Conservation (phyloP, 2,888 invertebrate species). For the Parascotia fuliginaria region DNA sequence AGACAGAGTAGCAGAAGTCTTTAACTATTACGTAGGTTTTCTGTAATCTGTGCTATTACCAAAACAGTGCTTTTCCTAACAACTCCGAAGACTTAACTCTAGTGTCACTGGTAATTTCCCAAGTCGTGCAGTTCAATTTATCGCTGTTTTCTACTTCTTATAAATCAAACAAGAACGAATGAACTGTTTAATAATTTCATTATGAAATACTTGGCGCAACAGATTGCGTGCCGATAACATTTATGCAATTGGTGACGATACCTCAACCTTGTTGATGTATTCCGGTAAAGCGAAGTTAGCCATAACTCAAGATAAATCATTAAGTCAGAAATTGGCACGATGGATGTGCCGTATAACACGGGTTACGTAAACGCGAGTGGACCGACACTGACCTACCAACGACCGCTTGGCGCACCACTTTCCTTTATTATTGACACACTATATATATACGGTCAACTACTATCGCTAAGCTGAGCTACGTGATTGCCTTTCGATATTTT, state of each 20-base stretch:
- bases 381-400: constrained; percentile 82
- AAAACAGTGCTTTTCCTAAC: too few relatives aligned
- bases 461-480: constrained; percentile 59
- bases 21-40: too few relatives aligned
- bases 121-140: too few relatives aligned
- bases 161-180: constrained; percentile 15
- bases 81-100: too few relatives aligned
- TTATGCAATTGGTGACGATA: constrained; percentile 31
- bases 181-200: constrained; percentile 11
- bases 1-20: too few relatives aligned
- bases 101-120: too few relatives aligned
- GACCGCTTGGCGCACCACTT: constrained; percentile 74
- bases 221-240: constrained; percentile 19
- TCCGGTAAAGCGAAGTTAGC: constrained; percentile 8
- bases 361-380: constrained; percentile 72
- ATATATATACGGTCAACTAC: constrained; percentile 68
- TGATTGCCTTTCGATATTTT: constrained; percentile 52
- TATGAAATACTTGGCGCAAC: constrained; percentile 24
- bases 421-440: constrained; percentile 84
- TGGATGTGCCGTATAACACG: constrained; percentile 70
- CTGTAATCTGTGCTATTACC: too few relatives aligned
- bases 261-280: constrained; percentile 8
- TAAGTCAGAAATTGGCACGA: constrained; percentile 68
- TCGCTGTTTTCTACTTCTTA: too few relatives aligned
- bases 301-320: constrained; percentile 31